Base-by-base conservation (phyloP, 1,140 invertebrate species). In the Gryon sp. region DNA sequence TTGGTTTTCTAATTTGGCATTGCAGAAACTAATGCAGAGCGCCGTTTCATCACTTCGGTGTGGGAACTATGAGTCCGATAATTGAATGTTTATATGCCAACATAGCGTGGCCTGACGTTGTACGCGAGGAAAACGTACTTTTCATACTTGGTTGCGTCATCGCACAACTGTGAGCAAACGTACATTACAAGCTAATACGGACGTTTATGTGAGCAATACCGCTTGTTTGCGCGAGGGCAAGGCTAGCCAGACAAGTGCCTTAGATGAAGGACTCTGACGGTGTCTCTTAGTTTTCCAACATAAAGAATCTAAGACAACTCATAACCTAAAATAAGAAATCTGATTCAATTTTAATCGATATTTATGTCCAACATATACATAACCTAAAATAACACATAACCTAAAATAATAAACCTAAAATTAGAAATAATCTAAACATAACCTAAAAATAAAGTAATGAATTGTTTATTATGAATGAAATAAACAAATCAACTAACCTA, bases 71-170 rank as follows among this genome's bases (percentile, higher is more conserved):
- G 15, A 18, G 14, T 8, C n/a, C 1, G 36, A 18, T 43, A 43
- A 43, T 43, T 43, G 40, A 43, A 43, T 11, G 40, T 43, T 43
- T 20, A 19, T 43, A n/a, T 11, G 11, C 28, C 28, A 24, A 18
- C 18, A 24, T 43, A 2, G 7, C 41, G 16, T 34, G 28, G n/a
- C 16, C 8, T 15, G 48, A 24, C 11, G 48, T 38, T 53, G 1
- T 6, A 36, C 8, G 20, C 36, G 30, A 46, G 45, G 46, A 52
- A 63, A 52, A 22, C 22, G 34, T 41, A 52, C 45, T 41, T 41
- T 63, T 52, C 46, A 40, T 52, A 52, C 32, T 41, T 19, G 16
- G 45, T 50, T 63, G 59, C 45, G n/a, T n/a, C n/a, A 32, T 52
- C 59, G 41, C 12, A 12, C 18, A 12, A 9, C 28, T 4, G 28